A percentile compares a stretch with the other conserved stretches of the same genome.
Conservation (phyloP, 2,113 vertebrate species). For the Mungos mungo region DNA sequence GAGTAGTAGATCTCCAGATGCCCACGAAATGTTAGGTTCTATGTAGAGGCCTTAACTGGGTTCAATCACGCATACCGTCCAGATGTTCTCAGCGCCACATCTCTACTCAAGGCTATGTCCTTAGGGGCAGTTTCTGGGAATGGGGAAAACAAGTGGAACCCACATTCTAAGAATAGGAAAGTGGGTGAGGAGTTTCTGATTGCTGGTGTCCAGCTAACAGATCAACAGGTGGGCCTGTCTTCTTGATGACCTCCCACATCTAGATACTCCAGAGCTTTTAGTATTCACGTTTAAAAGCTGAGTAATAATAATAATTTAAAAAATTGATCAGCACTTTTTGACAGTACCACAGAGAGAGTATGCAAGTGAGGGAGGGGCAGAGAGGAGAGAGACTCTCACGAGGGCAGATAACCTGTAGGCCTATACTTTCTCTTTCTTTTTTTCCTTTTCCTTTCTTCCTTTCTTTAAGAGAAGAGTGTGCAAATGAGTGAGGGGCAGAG, state of each 20-base stretch:
- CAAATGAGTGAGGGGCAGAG: too few relatives aligned
- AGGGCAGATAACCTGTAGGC: too few relatives aligned
- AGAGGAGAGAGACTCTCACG: too few relatives aligned
- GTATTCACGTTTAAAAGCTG: not conserved
- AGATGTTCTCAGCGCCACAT: not conserved
- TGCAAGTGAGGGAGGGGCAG: too few relatives aligned
- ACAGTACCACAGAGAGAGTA: not conserved
- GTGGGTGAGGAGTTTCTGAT: not conserved
- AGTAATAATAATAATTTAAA: not conserved
- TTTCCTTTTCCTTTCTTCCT: too few relatives aligned
- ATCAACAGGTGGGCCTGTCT: not conserved
- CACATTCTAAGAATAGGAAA: not conserved
- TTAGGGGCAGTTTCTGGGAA: not conserved
- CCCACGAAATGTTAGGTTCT: not conserved
- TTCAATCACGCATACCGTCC: not conserved
- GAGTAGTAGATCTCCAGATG: not conserved
- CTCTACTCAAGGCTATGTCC: not conserved
- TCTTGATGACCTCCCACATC: not conserved
- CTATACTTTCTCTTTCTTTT: too few relatives aligned
- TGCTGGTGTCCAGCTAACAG: not conserved
- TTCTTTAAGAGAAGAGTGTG: too few relatives aligned
- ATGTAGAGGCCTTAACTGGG: not conserved
- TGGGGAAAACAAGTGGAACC: not conserved
- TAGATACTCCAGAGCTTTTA: not conserved
- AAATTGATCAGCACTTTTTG: not conserved